Conservation (phyloP, 1,140 invertebrate genomes). For the Macrobrachium nipponense region DNA sequence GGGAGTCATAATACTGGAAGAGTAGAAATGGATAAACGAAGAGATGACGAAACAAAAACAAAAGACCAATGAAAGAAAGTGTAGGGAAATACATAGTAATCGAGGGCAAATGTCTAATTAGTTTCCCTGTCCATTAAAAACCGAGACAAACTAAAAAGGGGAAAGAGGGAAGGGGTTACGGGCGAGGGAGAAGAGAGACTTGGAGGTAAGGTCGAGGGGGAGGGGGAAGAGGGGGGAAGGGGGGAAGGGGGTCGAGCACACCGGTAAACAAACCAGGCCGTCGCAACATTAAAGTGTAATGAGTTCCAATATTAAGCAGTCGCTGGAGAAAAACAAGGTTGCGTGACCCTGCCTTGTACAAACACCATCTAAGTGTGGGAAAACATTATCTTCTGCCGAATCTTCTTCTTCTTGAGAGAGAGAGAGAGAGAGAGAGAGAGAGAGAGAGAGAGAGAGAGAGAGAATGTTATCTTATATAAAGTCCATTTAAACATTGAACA, state of each 20-base stretch:
- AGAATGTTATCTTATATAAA: too few relatives aligned
- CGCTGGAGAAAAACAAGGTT: neutral
- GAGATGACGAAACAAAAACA: neutral
- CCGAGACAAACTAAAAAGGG: neutral
- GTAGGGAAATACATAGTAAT: neutral
- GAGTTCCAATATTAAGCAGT: neutral
- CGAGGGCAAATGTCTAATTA: neutral
- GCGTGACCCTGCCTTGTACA: neutral
- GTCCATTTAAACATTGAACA: too few relatives aligned
- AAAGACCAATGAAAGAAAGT: neutral
- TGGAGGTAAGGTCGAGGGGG: neutral
- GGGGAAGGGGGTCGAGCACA: neutral
- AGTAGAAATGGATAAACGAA: neutral
- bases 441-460: neutral
- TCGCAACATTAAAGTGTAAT: neutral
- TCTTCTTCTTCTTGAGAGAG: too few relatives aligned
- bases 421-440: neutral
- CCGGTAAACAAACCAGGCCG: neutral
- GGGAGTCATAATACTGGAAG: too few relatives aligned
- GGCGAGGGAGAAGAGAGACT: too few relatives aligned
- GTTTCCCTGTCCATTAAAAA: too few relatives aligned
- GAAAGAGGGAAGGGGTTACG: neutral
- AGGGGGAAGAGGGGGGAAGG: neutral
- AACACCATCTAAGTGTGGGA: constrained; percentile 4
- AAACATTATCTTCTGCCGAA: neutral